Percentiles rank a stretch among this genome's conserved stretches.
These are phyloP conservation scores for Stylophora pistillata DNA, from an alignment of 64 coral and sea anemone species.

Conservation along the genomic window DNA sequence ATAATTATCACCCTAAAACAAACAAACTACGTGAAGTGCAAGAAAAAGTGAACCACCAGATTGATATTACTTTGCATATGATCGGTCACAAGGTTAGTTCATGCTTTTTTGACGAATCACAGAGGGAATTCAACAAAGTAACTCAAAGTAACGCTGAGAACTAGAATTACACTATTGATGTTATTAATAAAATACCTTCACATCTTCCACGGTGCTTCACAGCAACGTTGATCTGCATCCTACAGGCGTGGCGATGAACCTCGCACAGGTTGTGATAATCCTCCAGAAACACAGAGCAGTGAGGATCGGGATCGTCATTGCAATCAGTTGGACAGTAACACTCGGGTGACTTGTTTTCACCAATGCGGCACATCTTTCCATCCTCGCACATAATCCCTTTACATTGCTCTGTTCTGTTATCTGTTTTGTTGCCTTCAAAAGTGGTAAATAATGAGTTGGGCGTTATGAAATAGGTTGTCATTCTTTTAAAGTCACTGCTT, in stretches of 20 bases:
- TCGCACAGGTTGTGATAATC: slow-evolving; percentile 69
- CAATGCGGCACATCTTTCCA: slow-evolving; percentile 61
- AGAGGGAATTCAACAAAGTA: too few species aligned
- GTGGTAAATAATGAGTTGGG: too few species aligned
- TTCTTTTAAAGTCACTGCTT: too few species aligned
- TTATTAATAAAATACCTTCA: slow-evolving; percentile 12
- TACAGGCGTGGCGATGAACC: slow-evolving; percentile 70
- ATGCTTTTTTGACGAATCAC: too few species aligned
- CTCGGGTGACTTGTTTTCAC: not conserved
- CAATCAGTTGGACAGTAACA: slow-evolving; percentile 64
- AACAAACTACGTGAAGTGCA: too few species aligned
- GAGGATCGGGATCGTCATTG: slow-evolving; percentile 11
- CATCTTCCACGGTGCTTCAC: slow-evolving; percentile 68
- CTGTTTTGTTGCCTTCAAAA: too few species aligned
- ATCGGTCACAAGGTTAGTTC: too few species aligned
- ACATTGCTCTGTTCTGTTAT: slow-evolving; percentile 8
- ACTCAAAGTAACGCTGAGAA: not conserved
- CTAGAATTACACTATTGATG: not conserved
- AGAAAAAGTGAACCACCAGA: too few species aligned
- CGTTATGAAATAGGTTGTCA: too few species aligned
- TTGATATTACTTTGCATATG: too few species aligned
- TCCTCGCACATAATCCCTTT: slow-evolving; percentile 38
- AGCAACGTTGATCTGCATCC: slow-evolving; percentile 49
- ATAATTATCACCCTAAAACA: too few species aligned
- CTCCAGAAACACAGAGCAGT: slow-evolving; percentile 60